Percentiles rank a stretch among this genome's conserved stretches.
Evolutionary conservation across 2,113 vertebrate species (phyloP).

Genomic region (Rattus rattus): DNA sequence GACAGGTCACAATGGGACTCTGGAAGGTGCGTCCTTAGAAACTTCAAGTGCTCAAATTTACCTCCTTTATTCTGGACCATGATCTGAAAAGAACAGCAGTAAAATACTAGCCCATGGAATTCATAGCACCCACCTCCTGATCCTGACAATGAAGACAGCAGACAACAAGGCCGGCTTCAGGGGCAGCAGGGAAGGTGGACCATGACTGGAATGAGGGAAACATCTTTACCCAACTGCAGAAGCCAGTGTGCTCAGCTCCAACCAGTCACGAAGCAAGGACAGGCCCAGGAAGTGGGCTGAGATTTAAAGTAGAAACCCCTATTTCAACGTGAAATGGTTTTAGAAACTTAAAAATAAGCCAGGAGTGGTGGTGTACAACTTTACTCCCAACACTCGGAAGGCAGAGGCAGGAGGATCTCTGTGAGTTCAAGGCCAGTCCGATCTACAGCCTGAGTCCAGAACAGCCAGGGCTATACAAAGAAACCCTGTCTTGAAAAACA

Average conservation of each 20-base stretch:
- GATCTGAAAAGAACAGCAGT: neutral
- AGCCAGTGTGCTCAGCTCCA: neutral
- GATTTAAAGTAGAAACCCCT: neutral
- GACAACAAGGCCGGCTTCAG: neutral
- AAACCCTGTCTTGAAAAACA: neutral
- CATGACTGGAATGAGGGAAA: neutral
- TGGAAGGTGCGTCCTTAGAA: neutral
- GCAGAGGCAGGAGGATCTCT: neutral
- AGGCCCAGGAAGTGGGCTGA: neutral
- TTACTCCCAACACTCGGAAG: neutral
- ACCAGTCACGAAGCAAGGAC: neutral
- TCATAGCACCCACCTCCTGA: neutral
- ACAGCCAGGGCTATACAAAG: neutral
- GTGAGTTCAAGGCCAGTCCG: neutral
- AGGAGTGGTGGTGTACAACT: neutral
- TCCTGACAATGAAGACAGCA: neutral
- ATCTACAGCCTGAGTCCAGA: neutral
- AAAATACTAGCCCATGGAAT: neutral
- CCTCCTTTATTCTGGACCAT: neutral
- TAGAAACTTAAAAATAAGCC: neutral
- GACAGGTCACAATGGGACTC: neutral
- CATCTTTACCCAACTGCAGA: neutral
- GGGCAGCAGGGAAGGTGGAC: neutral
- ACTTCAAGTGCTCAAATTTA: neutral
- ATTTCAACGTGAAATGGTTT: conserved; percentile 9